Percentiles rank a stretch among this genome's conserved stretches.
phyloP scores from a whole-genome alignment of 2,797 vertebrate genomes.

The Iguana delicatissima region DNA sequence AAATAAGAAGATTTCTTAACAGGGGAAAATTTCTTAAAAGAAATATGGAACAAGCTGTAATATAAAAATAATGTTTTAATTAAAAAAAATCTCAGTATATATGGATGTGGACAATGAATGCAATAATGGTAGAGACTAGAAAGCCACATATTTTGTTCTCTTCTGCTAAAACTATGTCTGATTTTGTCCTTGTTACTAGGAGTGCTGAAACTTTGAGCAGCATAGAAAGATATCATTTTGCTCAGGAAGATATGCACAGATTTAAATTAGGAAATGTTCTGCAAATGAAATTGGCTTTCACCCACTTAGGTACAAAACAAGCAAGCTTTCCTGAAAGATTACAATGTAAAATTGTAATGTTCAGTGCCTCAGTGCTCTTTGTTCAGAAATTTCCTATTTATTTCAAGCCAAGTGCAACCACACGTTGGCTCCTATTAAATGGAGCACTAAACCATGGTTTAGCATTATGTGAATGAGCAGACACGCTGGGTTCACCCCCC shows the following conservation, averaged over 20 bases:
- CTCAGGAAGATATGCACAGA: neutral
- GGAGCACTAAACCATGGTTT: neutral
- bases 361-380: neutral
- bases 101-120: neutral
- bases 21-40: neutral
- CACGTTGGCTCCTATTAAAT: neutral
- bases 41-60: slow-evolving; percentile 16
- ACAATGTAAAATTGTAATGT: neutral
- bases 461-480: neutral
- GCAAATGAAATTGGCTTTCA: neutral
- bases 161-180: neutral
- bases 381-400: neutral
- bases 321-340: neutral
- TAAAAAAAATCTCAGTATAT: slow-evolving; percentile 2
- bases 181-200: slow-evolving; percentile 23
- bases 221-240: slow-evolving; percentile 1
- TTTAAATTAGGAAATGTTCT: neutral
- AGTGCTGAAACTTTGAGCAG: neutral
- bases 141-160: neutral
- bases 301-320: neutral
- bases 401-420: neutral
- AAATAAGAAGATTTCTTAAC: slow-evolving; percentile 32
- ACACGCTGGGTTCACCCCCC: neutral
- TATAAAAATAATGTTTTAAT: slow-evolving; percentile 38
- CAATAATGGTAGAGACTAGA: slow-evolving; percentile 27